Base-by-base conservation (phyloP, 2,797 vertebrate genomes). In the Artibeus lituratus region DNA sequence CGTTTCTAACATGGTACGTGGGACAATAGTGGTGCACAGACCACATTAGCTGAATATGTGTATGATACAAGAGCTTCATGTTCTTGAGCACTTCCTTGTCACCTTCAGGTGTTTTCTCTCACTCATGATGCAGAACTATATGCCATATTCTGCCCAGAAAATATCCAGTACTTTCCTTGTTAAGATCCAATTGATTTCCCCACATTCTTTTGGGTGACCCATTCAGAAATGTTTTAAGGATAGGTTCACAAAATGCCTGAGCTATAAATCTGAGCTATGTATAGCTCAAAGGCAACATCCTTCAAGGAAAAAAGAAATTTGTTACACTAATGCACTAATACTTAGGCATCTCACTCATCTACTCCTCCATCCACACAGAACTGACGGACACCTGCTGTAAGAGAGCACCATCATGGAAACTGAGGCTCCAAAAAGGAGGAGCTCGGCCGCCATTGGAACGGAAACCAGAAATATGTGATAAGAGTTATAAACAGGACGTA, bases 191-290 rank as follows among this genome's bases (percentile, higher is more conserved):
- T 14, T 47, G 32, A 73, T 89, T 81, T 62, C 24, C 10, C 22
- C 18, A 85, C 37, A 69, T 86, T 93, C 51, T 96, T 92, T 74
- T 15, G 62, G n/a, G 90, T 86, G 69, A 85, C 18, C n/a, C 85
- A 91, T 26, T 94, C 72, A 87, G 69, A 90, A 93, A 78, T 70
- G n/a, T 87, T 94, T 95, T 84, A 81, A 44, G n/a, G 57, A 76
- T 19, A 84, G 39, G 84, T 92, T 92, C 81, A 65, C 15, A 65
- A 88, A 96, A 91, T 93, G 37, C 5, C 32, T 88, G 81, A 74
- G 10, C 10, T 49, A 44, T 35, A 57, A 92, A 80, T 39, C 55
- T 80, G 65, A 87, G 85, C 16, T 89, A 49, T 7, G 29, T n/a
- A 57, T 42, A 89, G 12, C 42, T 53, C 29, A 55, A 91, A 85